Base-by-base conservation (phyloP, 2,797 vertebrate species). In the Tokudaia muenninki region DNA sequence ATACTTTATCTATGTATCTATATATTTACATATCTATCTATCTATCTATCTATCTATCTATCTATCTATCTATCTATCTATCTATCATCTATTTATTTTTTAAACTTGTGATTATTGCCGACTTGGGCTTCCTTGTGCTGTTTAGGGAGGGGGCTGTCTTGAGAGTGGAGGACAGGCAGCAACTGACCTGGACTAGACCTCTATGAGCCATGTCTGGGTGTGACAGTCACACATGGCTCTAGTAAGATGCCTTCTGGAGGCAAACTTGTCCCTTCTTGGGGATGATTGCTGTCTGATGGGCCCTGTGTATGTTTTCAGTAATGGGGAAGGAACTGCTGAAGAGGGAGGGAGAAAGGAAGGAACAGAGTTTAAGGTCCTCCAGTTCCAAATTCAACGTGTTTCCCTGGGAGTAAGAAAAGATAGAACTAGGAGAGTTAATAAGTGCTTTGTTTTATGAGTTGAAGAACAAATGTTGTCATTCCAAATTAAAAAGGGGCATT, bases 401-500 rank as follows among this genome's bases (percentile, higher is more conserved):
- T 93, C 79, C 50, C 34, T n/a, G 17, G 47, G 79, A 94, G 44
- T 81, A 78, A 94, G 90, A 79, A 91, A 81, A 90, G 55, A 11
- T 21, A 78, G n/a, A 81, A 34, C 44, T 80, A 50, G 3, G 47
- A 17, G 59, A 61, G 44, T 80, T 59, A 86, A 63, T 91, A 67
- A 67, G 44, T n/a, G n/a, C 79, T 87, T 91, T 78, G 16, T 88
- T 75, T 80, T 94, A 91, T 94, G 93, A 94, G 47, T 92, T 87
- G 63, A 84, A 57, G 52, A 96, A 75, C 31, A 94, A 94, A 91
- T 92, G 61, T 61, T 94, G 77, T 84, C 63, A 90, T 80, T 95
- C 75, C 79, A 80, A 91, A 95, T 97, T 90, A 90, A 94, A 57
- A 94, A 74, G 75, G 79, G 72, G 65, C 75, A 87, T 94, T 91